Evolutionary conservation across 1,140 invertebrate species (phyloP), one percentile per base, ranked within the genome.

Genomic region (Ips typographus): DNA sequence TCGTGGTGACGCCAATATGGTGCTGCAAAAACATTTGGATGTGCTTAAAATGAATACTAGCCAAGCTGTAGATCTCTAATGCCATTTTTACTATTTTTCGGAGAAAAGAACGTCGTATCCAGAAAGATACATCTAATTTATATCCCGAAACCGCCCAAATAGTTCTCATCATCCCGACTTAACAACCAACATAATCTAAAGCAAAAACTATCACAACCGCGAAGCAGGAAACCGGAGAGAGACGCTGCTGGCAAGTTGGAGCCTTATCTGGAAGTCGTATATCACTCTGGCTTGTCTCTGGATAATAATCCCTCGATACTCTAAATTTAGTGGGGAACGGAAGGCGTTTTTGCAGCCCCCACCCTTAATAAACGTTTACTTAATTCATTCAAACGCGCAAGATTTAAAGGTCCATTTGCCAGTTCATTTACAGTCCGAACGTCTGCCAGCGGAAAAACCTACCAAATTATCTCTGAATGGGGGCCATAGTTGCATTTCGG

Each of bases 281-380:
- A 49, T 49, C 44, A 49, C 44, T 49, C 22, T 49, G 44, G 44
- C 22, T 2, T 49, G 44, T 49, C 44, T 49, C 44, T 49, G 44
- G 44, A 49, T 49, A 49, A 49, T 49, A 49, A 49, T 49, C 44
- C 44, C 44, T 49, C 44, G 44, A 49, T 49, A 49, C 44, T 49
- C 6, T 6, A 49, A 49, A 49, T 49, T 49, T 49, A 49, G 44
- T 49, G 6, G 44, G 22, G 44, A 22, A 22, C 44, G 3, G 2
- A 49, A 49, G 22, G 6, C 22, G 7, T 49, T 49, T 49, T 6
- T 49, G 22, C 22, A 22, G 22, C 22, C 22, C 22, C 22, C 22
- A 22, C 22, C 44, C 44, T 22, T 49, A 49, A 49, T 49, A 49
- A 49, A 22, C 44, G 22, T 49, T 49, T 8, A 49, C 22, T 49